A percentile compares a stretch with the other conserved stretches of the same genome.
phyloP scores from a whole-genome alignment of 2,113 vertebrate species.

The Alectura lathami region DNA sequence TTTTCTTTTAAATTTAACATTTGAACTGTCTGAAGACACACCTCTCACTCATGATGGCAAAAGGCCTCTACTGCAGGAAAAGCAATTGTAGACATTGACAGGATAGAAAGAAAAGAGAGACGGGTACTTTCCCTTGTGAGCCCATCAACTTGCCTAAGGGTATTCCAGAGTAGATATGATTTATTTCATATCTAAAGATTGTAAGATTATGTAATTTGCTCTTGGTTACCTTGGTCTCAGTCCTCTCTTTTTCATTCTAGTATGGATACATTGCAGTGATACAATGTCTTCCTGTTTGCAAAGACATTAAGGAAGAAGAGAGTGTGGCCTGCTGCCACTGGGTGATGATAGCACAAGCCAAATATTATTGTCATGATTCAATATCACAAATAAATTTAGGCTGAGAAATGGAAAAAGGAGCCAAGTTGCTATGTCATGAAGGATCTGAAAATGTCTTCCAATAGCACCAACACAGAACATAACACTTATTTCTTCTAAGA shows the following conservation, averaged over 20 bases:
- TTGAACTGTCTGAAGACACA: neutral
- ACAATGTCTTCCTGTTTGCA: neutral
- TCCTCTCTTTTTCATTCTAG: neutral
- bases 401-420: neutral
- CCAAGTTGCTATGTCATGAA: neutral
- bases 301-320: neutral
- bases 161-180: neutral
- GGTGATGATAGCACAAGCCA: neutral
- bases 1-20: neutral
- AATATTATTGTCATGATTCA: neutral
- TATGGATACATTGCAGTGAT: fast-evolving
- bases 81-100: neutral
- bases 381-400: neutral
- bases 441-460: neutral
- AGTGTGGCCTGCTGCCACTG: no score
- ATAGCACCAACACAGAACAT: neutral
- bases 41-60: neutral
- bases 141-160: neutral
- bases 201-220: fast-evolving
- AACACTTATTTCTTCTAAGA: neutral
- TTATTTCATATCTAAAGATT: neutral
- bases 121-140: neutral
- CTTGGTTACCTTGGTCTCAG: neutral
- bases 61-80: neutral
- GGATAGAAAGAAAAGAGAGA: neutral